Conservation (phyloP, 2,797 vertebrate genomes). For the Hoplostethus atlanticus region DNA sequence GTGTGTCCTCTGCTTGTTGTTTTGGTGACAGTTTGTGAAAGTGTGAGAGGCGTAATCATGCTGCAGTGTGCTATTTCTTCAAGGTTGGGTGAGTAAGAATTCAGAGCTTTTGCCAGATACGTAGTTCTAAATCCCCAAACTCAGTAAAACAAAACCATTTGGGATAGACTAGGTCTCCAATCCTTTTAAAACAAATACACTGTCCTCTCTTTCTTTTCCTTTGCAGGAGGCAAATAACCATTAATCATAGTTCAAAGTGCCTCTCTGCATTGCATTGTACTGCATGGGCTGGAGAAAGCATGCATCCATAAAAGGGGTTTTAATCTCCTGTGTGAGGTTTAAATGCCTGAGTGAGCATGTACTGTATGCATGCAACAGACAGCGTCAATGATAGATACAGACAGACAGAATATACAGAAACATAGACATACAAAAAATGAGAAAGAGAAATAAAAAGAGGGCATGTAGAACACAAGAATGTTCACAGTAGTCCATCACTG, state of each 20-base stretch:
- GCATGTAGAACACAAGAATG: conserved; percentile 14
- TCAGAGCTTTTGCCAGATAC: conserved; percentile 64
- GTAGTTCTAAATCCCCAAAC: conserved; percentile 62
- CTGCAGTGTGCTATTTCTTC: conserved; percentile 69
- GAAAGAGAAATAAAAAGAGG: neutral
- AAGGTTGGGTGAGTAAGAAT: conserved; percentile 74
- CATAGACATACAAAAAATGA: neutral
- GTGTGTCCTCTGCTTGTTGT: conserved; percentile 78
- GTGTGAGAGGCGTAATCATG: conserved; percentile 77
- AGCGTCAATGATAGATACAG: neutral
- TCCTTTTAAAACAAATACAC: conserved; percentile 46
- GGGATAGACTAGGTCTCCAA: conserved; percentile 48
- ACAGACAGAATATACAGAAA: neutral
- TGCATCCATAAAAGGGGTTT: conserved; percentile 59
- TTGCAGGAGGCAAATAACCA: conserved; percentile 67
- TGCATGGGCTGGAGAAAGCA: conserved; percentile 47
- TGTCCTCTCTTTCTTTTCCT: conserved; percentile 61
- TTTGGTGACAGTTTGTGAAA: conserved; percentile 80
- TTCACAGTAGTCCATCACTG: conserved; percentile 43
- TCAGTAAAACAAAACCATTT: conserved; percentile 64
- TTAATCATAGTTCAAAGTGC: conserved; percentile 70
- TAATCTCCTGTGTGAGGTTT: conserved; percentile 13
- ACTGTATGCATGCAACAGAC: neutral
- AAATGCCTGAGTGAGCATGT: neutral
- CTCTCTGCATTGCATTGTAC: conserved; percentile 48